Percentiles rank a stretch among this genome's conserved stretches.
Evolutionary conservation across 2,888 invertebrate genomes (phyloP).

Genomic region (Axea sp.): DNA sequence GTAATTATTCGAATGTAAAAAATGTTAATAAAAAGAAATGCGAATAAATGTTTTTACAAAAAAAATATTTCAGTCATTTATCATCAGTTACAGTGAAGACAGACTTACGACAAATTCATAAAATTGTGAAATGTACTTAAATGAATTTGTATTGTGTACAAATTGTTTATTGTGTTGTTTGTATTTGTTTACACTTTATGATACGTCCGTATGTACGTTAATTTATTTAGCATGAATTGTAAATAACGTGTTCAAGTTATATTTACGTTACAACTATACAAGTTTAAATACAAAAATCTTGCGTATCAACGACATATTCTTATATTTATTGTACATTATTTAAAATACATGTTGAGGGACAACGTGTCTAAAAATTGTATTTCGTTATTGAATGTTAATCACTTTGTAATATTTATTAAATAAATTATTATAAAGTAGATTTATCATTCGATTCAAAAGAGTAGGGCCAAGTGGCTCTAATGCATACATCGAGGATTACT

Average conservation of each 20-base stretch:
- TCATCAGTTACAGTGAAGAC: conserved; percentile 16
- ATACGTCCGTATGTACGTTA: conserved; percentile 18
- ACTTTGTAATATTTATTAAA: no score
- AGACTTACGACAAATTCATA: neutral
- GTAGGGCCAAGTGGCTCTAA: no score
- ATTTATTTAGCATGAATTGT: conserved; percentile 15
- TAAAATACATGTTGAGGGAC: no score
- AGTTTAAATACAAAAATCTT: conserved; percentile 11
- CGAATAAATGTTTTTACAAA: conserved; percentile 77
- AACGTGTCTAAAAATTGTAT: no score
- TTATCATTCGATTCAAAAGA: no score
- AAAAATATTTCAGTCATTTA: conserved; percentile 57
- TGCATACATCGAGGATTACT: no score
- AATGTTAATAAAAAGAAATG: conserved; percentile 77
- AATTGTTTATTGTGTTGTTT: conserved; percentile 16
- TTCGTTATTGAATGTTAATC: no score
- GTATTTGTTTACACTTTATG: conserved; percentile 20
- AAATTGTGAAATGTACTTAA: conserved; percentile 24
- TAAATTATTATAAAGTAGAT: no score
- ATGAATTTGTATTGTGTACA: conserved; percentile 12
- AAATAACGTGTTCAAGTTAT: conserved; percentile 11
- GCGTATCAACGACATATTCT: neutral
- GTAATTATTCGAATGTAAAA: conserved; percentile 77
- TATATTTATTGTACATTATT: conserved; percentile 6
- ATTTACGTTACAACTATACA: conserved; percentile 3